Percentiles rank a stretch among this genome's conserved stretches.
phyloP scores from a whole-genome alignment of 2,888 invertebrate genomes.

The Troides helena region DNA sequence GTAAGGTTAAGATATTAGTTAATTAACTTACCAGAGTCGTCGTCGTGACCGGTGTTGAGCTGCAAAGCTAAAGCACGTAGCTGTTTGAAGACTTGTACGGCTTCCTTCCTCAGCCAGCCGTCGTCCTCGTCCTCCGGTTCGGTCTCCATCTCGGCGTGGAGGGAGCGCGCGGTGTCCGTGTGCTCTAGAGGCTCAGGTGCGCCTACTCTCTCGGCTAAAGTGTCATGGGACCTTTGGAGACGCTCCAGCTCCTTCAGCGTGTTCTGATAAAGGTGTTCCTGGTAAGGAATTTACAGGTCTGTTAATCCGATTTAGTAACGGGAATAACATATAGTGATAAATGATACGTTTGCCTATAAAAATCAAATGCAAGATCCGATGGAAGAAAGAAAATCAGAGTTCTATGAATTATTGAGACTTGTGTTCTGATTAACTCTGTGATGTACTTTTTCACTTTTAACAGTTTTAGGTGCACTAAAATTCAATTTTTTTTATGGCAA shows the following conservation, averaged over 20 bases:
- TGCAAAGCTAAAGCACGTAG: conserved; percentile 86
- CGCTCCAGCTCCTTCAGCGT: conserved; percentile 85
- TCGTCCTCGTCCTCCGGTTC: conserved; percentile 82
- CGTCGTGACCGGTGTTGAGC: conserved; percentile 87
- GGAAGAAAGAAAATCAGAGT: no score
- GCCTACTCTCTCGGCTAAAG: conserved; percentile 85
- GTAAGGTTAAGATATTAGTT: no score
- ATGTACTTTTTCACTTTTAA: no score
- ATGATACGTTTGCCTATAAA: no score
- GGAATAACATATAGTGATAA: neutral
- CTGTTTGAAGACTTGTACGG: conserved; percentile 86
- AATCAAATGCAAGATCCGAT: no score
- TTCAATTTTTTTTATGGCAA: no score
- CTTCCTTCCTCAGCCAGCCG: conserved; percentile 82
- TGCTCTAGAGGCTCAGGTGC: conserved; percentile 74
- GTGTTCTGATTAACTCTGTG: no score
- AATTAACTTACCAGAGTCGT: conserved; percentile 81
- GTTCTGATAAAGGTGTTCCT: conserved; percentile 78
- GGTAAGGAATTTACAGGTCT: conserved; percentile 20
- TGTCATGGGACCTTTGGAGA: conserved; percentile 85
- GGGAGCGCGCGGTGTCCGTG: conserved; percentile 82
- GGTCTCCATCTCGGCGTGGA: conserved; percentile 95
- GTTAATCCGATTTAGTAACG: neutral
- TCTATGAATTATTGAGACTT: no score
- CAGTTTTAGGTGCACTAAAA: no score